Conservation (phyloP, 2,113 vertebrate genomes). For the Apistogramma diplotaenia region DNA sequence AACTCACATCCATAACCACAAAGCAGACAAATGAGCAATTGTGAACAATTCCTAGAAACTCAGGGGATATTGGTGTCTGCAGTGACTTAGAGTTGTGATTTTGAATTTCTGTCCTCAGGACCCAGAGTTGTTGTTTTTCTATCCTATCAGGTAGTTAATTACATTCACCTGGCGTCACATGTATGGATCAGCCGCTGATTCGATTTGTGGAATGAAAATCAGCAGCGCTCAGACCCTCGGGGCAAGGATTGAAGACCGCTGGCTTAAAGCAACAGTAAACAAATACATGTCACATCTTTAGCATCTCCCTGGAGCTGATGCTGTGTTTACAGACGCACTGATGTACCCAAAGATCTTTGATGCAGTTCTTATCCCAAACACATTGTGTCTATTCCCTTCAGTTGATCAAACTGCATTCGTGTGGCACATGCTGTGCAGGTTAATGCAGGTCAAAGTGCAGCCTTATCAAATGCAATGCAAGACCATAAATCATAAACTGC, state of each 20-base stretch:
- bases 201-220: constrained; percentile 53
- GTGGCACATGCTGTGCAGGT: not conserved
- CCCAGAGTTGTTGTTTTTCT: constrained; percentile 23
- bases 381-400: not conserved
- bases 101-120: constrained; percentile 35
- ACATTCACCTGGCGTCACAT: constrained; percentile 44
- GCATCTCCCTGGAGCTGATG: constrained; percentile 4
- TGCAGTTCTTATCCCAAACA: not conserved
- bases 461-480: too few species aligned
- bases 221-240: constrained; percentile 11
- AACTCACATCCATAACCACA: not conserved
- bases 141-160: constrained; percentile 44
- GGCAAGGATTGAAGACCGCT: constrained; percentile 13
- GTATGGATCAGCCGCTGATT: constrained; percentile 50
- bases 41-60: constrained; percentile 7
- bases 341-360: constrained; percentile 6
- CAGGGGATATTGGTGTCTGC: constrained; percentile 24
- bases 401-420: not conserved
- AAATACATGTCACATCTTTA: constrained; percentile 21
- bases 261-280: constrained; percentile 27
- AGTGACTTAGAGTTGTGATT: not conserved
- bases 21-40: not conserved
- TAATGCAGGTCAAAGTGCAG: not conserved
- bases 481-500: not conserved
- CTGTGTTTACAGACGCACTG: constrained; percentile 9